Evolutionary conservation across 2,113 vertebrate genomes (phyloP).

Genomic region (Grallaria varia): DNA sequence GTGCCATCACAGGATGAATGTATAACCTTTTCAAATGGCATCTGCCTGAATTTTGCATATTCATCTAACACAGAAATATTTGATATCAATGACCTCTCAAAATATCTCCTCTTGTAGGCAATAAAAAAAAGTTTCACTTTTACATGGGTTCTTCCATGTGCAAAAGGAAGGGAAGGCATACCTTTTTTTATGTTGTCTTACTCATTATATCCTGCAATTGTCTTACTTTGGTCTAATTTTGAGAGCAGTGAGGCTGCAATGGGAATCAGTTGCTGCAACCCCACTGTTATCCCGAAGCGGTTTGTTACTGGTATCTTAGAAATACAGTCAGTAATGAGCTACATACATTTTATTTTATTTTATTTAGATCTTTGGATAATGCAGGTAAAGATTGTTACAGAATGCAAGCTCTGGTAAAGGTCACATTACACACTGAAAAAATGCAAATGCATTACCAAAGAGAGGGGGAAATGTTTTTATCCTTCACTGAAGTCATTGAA

Average conservation of each 20-base stretch:
- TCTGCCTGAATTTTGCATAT: background rate
- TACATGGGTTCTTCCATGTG: background rate
- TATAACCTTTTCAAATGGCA: slow-evolving; percentile 21
- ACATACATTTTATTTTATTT: background rate
- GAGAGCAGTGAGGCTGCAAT: background rate
- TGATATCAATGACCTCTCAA: background rate
- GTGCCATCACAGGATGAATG: background rate
- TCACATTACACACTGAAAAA: background rate
- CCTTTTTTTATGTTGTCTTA: background rate
- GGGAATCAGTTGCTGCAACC: background rate
- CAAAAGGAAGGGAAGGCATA: background rate
- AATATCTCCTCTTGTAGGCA: background rate
- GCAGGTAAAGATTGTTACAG: background rate
- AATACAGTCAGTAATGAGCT: background rate
- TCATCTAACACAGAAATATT: background rate
- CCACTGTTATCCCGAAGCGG: background rate
- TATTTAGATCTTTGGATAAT: background rate
- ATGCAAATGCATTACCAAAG: slow-evolving; percentile 1
- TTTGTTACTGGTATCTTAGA: background rate
- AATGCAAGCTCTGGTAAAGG: background rate
- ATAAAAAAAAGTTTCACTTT: background rate
- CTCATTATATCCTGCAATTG: background rate
- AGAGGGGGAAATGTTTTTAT: slow-evolving; percentile 4
- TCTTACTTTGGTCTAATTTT: background rate
- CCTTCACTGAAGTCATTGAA: background rate